A percentile compares a stretch with the other conserved stretches of the same genome.
phyloP scores from a whole-genome alignment of 2,797 vertebrate species.

The Falco cherrug region DNA sequence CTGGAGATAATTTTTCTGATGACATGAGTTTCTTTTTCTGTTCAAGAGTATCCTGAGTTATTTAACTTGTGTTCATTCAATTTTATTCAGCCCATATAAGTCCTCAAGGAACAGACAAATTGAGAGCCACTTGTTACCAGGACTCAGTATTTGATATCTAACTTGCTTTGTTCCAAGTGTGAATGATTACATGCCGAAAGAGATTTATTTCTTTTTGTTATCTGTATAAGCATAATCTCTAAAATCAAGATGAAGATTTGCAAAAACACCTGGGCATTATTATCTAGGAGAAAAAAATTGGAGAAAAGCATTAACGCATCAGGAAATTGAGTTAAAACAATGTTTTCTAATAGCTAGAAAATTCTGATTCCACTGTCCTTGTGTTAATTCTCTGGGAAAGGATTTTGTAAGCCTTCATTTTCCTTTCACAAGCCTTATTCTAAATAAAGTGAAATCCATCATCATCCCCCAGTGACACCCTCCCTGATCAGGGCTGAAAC shows the following conservation, averaged over 20 bases:
- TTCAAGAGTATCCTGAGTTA: neutral
- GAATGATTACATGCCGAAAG: neutral
- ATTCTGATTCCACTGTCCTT: neutral
- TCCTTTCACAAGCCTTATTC: neutral
- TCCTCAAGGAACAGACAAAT: neutral
- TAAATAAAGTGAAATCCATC: neutral
- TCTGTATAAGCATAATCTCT: neutral
- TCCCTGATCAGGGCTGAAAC: neutral
- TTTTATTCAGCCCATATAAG: neutral
- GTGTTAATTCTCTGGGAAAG: neutral
- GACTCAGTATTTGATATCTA: neutral
- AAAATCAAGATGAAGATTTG: neutral
- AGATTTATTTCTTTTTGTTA: neutral
- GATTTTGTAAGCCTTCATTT: neutral
- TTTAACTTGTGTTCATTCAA: neutral
- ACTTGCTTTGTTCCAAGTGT: neutral
- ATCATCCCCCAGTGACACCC: neutral
- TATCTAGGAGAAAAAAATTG: neutral
- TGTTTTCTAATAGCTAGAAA: neutral
- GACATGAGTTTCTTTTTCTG: neutral
- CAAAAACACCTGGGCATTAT: neutral
- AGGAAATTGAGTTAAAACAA: neutral
- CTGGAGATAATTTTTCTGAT: neutral
- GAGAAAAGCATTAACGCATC: neutral
- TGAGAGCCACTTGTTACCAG: neutral